These are phyloP conservation scores for Diorhabda elongata DNA, from an alignment of 1,140 invertebrate species.

Conservation along the genomic window DNA sequence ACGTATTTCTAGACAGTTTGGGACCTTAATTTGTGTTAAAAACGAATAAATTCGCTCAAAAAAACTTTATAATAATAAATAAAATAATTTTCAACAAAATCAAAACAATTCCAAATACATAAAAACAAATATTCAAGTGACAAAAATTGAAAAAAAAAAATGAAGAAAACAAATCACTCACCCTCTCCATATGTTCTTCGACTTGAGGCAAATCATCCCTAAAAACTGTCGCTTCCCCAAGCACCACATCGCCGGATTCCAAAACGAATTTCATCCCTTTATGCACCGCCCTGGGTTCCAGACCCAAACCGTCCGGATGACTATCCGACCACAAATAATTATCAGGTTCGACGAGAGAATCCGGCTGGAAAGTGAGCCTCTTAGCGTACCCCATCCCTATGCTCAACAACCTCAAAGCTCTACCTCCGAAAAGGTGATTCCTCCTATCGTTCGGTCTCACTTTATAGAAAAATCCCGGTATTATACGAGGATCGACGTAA, in stretches of 20 bases:
- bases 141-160: not conserved
- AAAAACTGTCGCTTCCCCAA: conserved; percentile 61
- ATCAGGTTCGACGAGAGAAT: conserved; percentile 60
- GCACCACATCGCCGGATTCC: conserved; percentile 52
- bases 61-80: no score
- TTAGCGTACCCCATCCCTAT: conserved; percentile 75
- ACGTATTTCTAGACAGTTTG: no score
- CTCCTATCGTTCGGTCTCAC: conserved; percentile 61
- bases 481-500: conserved; percentile 67
- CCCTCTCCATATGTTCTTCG: conserved; percentile 58
- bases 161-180: conserved; percentile 35
- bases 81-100: no score
- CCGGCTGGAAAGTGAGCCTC: conserved; percentile 66
- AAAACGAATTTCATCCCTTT: conserved; percentile 63
- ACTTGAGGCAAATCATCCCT: conserved; percentile 59
- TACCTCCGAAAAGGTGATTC: conserved; percentile 60
- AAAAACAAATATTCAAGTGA: no score
- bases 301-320: conserved; percentile 66
- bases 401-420: conserved; percentile 59
- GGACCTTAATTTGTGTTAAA: no score
- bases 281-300: conserved; percentile 62
- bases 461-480: conserved; percentile 69
- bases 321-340: conserved; percentile 79
- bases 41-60: no score
- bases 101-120: no score